A percentile compares a stretch with the other conserved stretches of the same genome.
These are phyloP conservation scores for Phlogophora meticulosa DNA, from an alignment of 2,888 invertebrate species.

Conservation along the genomic window DNA sequence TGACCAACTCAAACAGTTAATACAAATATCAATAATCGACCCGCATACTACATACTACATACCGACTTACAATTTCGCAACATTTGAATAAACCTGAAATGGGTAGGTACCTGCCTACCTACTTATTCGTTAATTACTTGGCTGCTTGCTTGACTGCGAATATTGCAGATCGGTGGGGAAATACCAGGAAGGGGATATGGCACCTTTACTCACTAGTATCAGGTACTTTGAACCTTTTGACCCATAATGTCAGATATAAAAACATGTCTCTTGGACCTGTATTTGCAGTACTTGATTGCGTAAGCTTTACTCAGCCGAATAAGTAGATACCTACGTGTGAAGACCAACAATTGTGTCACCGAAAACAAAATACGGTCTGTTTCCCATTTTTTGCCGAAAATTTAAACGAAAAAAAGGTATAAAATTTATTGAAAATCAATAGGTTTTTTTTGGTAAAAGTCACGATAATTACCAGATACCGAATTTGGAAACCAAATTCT, in stretches of 20 bases:
- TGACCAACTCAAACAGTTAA: conserved; percentile 7
- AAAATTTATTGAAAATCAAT: too few relatives aligned
- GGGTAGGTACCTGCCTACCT: conserved; percentile 1
- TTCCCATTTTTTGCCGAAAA: too few relatives aligned
- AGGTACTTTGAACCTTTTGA: conserved; percentile 35
- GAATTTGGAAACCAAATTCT: too few relatives aligned
- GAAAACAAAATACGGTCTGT: too few relatives aligned
- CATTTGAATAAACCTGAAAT: conserved; percentile 46
- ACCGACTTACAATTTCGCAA: conserved; percentile 56
- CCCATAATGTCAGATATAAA: conserved; percentile 15
- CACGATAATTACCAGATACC: too few relatives aligned
- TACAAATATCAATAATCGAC: conserved; percentile 42
- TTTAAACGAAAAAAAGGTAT: too few relatives aligned
- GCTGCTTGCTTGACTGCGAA: conserved; percentile 17
- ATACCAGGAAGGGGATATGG: conserved; percentile 38
- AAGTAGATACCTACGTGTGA: neutral
- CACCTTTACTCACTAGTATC: conserved; percentile 1
- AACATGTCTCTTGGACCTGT: conserved; percentile 8
- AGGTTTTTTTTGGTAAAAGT: too few relatives aligned
- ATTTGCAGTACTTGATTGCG: neutral
- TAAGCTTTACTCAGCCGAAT: conserved; percentile 15
- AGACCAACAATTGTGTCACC: too few relatives aligned
- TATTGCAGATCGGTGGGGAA: conserved; percentile 30
- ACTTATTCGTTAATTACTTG: conserved; percentile 42
- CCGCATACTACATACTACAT: too few relatives aligned